These are phyloP conservation scores for Eupithecia tripunctaria DNA, from an alignment of 2,888 invertebrate species.

Conservation along the genomic window DNA sequence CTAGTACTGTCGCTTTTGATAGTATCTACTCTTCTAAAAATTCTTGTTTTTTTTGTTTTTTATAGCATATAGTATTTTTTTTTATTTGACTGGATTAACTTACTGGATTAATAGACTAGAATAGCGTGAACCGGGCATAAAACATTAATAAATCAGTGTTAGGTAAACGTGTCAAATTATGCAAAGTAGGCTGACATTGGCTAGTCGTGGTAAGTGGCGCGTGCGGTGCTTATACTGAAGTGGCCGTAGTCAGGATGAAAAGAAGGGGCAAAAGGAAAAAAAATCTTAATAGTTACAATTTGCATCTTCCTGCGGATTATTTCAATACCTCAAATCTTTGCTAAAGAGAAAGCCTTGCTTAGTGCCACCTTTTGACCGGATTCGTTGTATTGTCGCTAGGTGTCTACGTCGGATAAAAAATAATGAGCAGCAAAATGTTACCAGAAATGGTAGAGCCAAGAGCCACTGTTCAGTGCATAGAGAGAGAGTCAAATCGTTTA, in stretches of 20 bases:
- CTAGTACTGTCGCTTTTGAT: not conserved
- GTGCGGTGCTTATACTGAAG: conserved; percentile 36
- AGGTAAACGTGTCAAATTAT: conserved; percentile 41
- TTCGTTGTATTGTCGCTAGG: no score
- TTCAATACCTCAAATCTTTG: no score
- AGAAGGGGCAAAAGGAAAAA: not conserved
- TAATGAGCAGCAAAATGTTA: not conserved
- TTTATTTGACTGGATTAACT: not conserved
- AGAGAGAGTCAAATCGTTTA: no score
- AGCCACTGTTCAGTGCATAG: no score
- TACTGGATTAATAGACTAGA: not conserved
- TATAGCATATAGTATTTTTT: not conserved
- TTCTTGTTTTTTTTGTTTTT: not conserved
- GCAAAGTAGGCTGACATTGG: conserved; percentile 45
- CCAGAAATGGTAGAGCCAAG: not conserved
- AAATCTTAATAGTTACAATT: not conserved
- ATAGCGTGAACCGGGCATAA: not conserved
- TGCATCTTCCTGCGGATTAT: not conserved
- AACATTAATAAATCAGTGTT: conserved; percentile 30
- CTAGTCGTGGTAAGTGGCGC: conserved; percentile 48
- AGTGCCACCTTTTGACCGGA: no score
- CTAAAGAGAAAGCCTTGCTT: no score
- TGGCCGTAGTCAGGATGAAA: conserved; percentile 17
- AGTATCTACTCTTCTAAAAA: not conserved
- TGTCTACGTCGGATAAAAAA: not conserved